Evolutionary conservation across 2,888 invertebrate genomes (phyloP), one percentile per base, ranked within the genome.

Genomic region (Drosophila multiciliata): DNA sequence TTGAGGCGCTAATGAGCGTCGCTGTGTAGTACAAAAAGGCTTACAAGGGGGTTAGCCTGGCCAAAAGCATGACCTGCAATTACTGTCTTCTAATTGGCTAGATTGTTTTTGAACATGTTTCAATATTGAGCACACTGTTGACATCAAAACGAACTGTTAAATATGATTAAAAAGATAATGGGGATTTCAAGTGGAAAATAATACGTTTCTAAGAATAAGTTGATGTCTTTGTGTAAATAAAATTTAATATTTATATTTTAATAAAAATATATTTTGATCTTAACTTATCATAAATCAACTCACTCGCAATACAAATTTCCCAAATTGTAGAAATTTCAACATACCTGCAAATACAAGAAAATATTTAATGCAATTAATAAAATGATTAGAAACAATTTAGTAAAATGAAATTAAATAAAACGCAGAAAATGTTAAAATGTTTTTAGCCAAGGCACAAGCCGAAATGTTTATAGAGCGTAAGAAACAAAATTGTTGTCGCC

Each of bases 1-100:
- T 78, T 78, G 67, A 63, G 69, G 67, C 82, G 72, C 87, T 88
- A 83, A 83, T 88, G 83, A 83, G 83, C 67, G 68, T 63, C 66
- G 48, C 77, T 42, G 60, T 66, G 72, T 73, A 48, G n/a, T 23
- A 68, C 73, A 74, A 69, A 81, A 67, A 71, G 71, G 73, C 55
- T 67, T 62, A 81, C 69, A 66, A 73, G 57, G 81, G 78, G 78
- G 68, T 73, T 68, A 66, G 73, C 49, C 54, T 1, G 35, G 36
- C 42, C 45, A 33, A 48, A 60, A 20, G 33, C 32, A 49, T 61
- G 65, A 62, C 59, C 71, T 45, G 53, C 52, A 48, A 66, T 64
- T 67, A 50, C 48, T 35, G 32, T 29, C 40, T 49, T 45, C n/a
- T 84, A 73, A 84, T 87, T 84, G 70, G 58, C 52, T 11, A 66